These are phyloP conservation scores for Lasius platythorax DNA, from an alignment of 2,888 invertebrate genomes.

Conservation along the genomic window DNA sequence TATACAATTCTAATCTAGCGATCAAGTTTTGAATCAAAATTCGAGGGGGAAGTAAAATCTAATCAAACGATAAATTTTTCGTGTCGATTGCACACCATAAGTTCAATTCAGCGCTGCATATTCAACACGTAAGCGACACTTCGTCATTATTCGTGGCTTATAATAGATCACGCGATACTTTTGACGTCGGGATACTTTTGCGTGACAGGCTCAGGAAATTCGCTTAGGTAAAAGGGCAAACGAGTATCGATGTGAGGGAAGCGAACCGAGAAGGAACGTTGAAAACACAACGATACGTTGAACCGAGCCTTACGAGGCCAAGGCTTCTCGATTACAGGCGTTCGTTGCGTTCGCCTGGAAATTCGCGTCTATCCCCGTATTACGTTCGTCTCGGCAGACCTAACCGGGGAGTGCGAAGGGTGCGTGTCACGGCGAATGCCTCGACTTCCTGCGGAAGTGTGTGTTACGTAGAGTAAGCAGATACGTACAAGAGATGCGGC, in stretches of 20 bases:
- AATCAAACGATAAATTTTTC: background rate
- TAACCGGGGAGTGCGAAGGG: constrained; percentile 48
- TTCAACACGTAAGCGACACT: background rate
- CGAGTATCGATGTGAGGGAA: constrained; percentile 47
- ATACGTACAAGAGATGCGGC: constrained; percentile 25
- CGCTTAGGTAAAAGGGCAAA: constrained; percentile 11
- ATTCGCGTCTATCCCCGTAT: constrained; percentile 9
- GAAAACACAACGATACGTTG: constrained; percentile 66
- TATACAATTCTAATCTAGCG: background rate
- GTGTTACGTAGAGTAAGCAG: constrained; percentile 23
- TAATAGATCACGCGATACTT: background rate
- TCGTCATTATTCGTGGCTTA: background rate
- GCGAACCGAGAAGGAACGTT: constrained; percentile 78
- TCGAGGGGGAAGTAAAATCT: background rate
- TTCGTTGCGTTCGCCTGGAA: constrained; percentile 13
- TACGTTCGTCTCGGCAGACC: constrained; percentile 9
- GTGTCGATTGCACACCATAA: too few relatives aligned
- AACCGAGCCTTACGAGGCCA: constrained; percentile 35
- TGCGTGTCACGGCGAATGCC: constrained; percentile 78
- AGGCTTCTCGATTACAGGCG: constrained; percentile 22
- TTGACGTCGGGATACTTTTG: background rate
- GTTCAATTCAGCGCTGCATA: too few relatives aligned
- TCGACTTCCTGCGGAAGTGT: constrained; percentile 79
- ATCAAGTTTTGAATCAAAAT: background rate
- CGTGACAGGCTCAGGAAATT: constrained; percentile 11